A percentile compares a stretch with the other conserved stretches of the same genome.
Evolutionary conservation across 2,797 vertebrate species (phyloP).

Genomic region (Argentina silus): DNA sequence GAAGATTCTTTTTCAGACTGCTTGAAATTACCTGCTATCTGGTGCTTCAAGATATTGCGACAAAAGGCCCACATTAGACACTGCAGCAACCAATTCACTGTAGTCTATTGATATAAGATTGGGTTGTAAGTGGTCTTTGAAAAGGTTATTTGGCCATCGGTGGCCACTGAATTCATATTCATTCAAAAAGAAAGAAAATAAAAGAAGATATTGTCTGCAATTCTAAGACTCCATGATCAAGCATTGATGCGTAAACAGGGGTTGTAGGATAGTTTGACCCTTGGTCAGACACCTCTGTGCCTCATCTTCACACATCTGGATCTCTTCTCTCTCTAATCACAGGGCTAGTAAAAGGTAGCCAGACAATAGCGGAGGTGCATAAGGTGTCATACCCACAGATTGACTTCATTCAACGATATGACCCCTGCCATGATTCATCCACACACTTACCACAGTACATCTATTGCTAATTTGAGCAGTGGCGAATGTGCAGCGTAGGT

Average conservation of each 20-base stretch:
- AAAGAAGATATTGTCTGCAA: constrained; percentile 59
- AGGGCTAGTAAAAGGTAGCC: constrained; percentile 1
- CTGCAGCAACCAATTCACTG: constrained; percentile 45
- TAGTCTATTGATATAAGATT: constrained; percentile 63
- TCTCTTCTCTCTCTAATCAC: constrained; percentile 25
- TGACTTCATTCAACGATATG: no score
- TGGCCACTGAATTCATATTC: constrained; percentile 62
- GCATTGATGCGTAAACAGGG: constrained; percentile 53
- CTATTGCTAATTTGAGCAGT: no score
- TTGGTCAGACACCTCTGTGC: constrained; percentile 35
- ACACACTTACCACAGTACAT: no score
- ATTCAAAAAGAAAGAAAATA: constrained; percentile 60
- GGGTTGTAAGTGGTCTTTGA: constrained; percentile 52
- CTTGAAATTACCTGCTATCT: constrained; percentile 38
- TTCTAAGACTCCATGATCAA: constrained; percentile 53
- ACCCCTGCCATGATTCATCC: no score
- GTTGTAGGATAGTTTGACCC: constrained; percentile 56
- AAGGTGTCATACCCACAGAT: no score
- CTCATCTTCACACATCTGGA: not conserved
- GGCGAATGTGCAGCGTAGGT: no score
- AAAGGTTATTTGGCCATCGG: constrained; percentile 47
- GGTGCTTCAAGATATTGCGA: constrained; percentile 13
- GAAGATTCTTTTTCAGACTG: constrained; percentile 42
- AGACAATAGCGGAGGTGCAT: no score
- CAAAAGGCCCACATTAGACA: constrained; percentile 31